Conservation (phyloP, 2,888 invertebrate species). For the Leucophenga maculata region DNA sequence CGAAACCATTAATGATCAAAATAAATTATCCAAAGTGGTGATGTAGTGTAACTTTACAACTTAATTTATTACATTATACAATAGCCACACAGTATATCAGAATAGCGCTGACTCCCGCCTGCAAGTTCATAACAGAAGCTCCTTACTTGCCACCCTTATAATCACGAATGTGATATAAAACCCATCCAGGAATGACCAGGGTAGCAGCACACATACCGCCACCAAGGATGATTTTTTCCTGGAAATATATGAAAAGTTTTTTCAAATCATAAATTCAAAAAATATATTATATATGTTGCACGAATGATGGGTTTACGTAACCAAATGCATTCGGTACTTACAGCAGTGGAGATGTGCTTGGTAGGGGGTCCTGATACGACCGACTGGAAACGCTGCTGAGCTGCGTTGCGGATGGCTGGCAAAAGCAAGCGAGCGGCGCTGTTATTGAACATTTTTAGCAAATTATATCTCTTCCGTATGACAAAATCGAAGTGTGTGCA, state of each 20-base stretch:
- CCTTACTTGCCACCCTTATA: conserved; percentile 65
- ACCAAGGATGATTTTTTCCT: conserved; percentile 69
- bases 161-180: conserved; percentile 66
- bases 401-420: conserved; percentile 64
- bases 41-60: conserved; percentile 32
- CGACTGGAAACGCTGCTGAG: conserved; percentile 68
- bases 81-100: conserved; percentile 28
- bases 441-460: conserved; percentile 64
- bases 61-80: conserved; percentile 32
- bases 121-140: not conserved
- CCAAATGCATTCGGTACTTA: conserved; percentile 53
- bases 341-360: conserved; percentile 64
- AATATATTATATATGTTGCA: not conserved
- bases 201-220: conserved; percentile 65
- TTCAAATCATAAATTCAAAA: conserved; percentile 6
- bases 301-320: conserved; percentile 43
- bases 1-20: not conserved
- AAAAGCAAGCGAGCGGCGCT: conserved; percentile 65
- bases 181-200: conserved; percentile 67
- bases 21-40: conserved; percentile 18
- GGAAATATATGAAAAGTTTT: conserved; percentile 35
- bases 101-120: not conserved
- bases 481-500: too few species aligned
- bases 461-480: not conserved
- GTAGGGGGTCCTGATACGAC: conserved; percentile 69